Conservation (phyloP, 2,113 vertebrate genomes). For the Oncorhynchus clarkii region DNA sequence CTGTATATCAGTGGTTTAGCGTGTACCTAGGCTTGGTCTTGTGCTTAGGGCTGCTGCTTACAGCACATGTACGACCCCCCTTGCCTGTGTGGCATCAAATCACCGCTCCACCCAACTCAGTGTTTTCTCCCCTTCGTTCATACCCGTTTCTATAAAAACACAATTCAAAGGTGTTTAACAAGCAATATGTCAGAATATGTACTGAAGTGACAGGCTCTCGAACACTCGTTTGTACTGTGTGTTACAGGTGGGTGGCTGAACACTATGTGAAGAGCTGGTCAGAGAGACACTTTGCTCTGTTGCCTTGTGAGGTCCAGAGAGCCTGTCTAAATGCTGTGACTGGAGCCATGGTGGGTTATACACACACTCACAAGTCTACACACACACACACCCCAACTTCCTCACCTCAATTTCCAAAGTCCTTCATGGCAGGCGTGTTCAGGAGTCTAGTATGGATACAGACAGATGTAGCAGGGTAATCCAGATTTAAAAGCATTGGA, state of each 20-base stretch:
- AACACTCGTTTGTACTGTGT: neutral
- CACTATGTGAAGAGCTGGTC: slow-evolving; percentile 91
- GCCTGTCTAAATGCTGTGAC: slow-evolving; percentile 79
- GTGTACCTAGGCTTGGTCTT: too few species aligned
- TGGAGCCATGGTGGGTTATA: slow-evolving; percentile 83
- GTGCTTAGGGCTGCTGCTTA: too few species aligned
- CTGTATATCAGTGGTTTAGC: too few species aligned
- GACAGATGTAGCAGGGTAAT: slow-evolving; percentile 37
- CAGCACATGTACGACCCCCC: too few species aligned
- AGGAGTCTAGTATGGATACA: slow-evolving; percentile 25
- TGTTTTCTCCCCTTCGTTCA: neutral
- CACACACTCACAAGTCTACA: neutral
- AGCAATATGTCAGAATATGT: neutral
- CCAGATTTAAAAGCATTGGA: neutral
- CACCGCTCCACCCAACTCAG: too few species aligned
- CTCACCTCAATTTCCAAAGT: slow-evolving; percentile 15
- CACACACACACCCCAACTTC: slow-evolving; percentile 21
- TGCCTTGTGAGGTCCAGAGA: slow-evolving; percentile 85
- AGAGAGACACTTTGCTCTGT: slow-evolving; percentile 86
- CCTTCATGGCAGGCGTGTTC: slow-evolving; percentile 46
- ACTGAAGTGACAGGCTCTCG: neutral
- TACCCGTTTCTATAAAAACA: too few species aligned
- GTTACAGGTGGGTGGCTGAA: slow-evolving; percentile 82
- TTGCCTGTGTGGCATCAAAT: too few species aligned
- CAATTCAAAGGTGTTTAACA: neutral